A percentile compares a stretch with the other conserved stretches of the same genome.
Conservation (phyloP, 2,888 invertebrate species). For the Lingula anatina region DNA sequence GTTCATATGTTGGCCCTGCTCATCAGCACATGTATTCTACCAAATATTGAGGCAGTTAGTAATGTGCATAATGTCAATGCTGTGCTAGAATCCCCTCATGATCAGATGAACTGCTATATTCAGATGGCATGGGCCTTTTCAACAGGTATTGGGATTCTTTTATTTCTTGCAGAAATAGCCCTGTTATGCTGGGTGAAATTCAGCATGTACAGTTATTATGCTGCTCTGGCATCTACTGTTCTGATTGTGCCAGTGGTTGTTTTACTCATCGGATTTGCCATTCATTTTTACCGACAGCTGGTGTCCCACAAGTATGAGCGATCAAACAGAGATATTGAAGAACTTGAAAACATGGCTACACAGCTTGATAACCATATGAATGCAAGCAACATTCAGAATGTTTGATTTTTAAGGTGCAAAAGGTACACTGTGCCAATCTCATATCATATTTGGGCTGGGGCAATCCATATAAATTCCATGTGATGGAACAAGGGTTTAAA, state of each 20-base stretch:
- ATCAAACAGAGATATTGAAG: slow-evolving; percentile 34
- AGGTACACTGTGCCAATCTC: too few species aligned
- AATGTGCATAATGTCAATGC: slow-evolving; percentile 57
- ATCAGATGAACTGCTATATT: slow-evolving; percentile 62
- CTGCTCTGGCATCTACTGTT: slow-evolving; percentile 67
- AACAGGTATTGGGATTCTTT: slow-evolving; percentile 76
- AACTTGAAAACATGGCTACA: slow-evolving; percentile 20
- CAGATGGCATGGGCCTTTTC: slow-evolving; percentile 93
- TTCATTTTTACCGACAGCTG: slow-evolving; percentile 85
- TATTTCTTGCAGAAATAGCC: slow-evolving; percentile 86
- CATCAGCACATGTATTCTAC: slow-evolving; percentile 92
- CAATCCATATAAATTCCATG: too few species aligned
- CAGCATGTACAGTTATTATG: slow-evolving; percentile 64
- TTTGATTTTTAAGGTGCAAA: too few species aligned
- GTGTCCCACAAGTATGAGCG: slow-evolving; percentile 69
- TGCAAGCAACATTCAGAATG: too few species aligned
- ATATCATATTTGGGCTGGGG: too few species aligned
- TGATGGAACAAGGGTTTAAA: too few species aligned
- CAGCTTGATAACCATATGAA: too few species aligned
- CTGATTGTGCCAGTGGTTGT: slow-evolving; percentile 70
- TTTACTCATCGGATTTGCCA: slow-evolving; percentile 82
- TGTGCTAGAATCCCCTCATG: slow-evolving; percentile 54
- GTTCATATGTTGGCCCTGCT: slow-evolving; percentile 92
- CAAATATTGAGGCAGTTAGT: slow-evolving; percentile 88
- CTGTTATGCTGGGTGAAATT: slow-evolving; percentile 94